phyloP scores from a whole-genome alignment of 2,888 invertebrate species.

The Eristalis intricaria region DNA sequence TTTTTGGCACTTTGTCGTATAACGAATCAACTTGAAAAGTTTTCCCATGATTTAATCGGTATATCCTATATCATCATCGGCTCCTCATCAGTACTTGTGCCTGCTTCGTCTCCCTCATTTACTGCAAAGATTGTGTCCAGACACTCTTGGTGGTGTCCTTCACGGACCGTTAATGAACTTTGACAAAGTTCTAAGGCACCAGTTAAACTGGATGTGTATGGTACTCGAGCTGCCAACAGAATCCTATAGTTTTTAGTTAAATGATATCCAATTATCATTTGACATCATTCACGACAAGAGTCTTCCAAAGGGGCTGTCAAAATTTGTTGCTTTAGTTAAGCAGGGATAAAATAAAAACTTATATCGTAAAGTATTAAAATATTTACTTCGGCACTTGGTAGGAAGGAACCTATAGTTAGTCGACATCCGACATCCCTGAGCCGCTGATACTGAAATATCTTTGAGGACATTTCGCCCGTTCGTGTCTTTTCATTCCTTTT shows the following conservation, averaged over 20 bases:
- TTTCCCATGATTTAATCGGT: conserved; percentile 30
- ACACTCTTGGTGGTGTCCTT: not conserved
- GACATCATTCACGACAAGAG: not conserved
- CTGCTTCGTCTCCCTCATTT: not conserved
- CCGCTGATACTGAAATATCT: conserved; percentile 32
- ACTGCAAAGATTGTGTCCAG: conserved; percentile 20
- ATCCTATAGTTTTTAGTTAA: not conserved
- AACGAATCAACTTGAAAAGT: conserved; percentile 29
- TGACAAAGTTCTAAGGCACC: conserved; percentile 19
- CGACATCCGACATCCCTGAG: conserved; percentile 7
- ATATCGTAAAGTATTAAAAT: conserved; percentile 23
- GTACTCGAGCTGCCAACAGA: not conserved
- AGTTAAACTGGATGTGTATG: conserved; percentile 18
- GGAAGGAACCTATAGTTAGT: conserved; percentile 6
- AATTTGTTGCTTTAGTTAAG: not conserved
- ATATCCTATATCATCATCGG: conserved; percentile 35
- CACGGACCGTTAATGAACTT: conserved; percentile 34
- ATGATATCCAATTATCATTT: conserved; percentile 41
- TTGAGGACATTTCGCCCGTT: not conserved
- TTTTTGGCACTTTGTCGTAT: not conserved
- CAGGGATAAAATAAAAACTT: not conserved
- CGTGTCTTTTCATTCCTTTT: not conserved
- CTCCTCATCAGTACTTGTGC: conserved; percentile 11
- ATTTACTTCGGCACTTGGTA: conserved; percentile 34
- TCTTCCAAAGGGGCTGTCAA: not conserved